These are phyloP conservation scores for Stratiomys singularior DNA, from an alignment of 2,888 invertebrate genomes.

Conservation along the genomic window DNA sequence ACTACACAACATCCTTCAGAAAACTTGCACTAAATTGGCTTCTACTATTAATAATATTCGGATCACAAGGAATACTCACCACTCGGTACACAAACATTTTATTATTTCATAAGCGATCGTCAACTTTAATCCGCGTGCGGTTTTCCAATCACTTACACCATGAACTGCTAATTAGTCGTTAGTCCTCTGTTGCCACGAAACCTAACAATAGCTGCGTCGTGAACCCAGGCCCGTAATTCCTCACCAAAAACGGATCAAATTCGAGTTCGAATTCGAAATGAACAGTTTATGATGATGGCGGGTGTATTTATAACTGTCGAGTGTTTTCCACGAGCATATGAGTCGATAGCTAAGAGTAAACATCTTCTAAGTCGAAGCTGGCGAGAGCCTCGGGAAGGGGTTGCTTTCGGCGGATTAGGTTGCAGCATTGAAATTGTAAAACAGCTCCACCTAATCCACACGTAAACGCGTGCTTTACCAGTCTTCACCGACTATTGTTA, in stretches of 20 bases:
- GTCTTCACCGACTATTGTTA: too few species aligned
- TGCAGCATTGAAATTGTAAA: too few species aligned
- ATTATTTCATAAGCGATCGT: not conserved
- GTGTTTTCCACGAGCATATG: slow-evolving; percentile 12
- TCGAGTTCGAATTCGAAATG: slow-evolving; percentile 31
- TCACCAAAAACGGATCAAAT: not conserved
- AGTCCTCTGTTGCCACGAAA: not conserved
- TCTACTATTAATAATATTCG: too few species aligned
- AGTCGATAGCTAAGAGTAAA: not conserved
- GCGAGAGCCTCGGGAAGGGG: not conserved
- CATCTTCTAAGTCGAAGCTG: not conserved
- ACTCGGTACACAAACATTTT: slow-evolving; percentile 29
- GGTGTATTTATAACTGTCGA: slow-evolving; percentile 35
- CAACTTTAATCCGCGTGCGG: not conserved
- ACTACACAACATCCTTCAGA: too few species aligned
- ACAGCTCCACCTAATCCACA: too few species aligned
- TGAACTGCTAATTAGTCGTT: not conserved
- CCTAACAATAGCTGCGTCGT: not conserved
- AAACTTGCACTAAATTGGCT: too few species aligned
- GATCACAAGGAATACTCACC: slow-evolving; percentile 23
- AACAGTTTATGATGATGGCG: not conserved
- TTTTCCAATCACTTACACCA: not conserved
- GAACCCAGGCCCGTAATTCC: not conserved
- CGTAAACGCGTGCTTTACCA: too few species aligned
- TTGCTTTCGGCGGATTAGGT: not conserved